Percentiles rank a stretch among this genome's conserved stretches.
Evolutionary conservation across 2,113 vertebrate species (phyloP).

Genomic region (Ammodytes marinus): DNA sequence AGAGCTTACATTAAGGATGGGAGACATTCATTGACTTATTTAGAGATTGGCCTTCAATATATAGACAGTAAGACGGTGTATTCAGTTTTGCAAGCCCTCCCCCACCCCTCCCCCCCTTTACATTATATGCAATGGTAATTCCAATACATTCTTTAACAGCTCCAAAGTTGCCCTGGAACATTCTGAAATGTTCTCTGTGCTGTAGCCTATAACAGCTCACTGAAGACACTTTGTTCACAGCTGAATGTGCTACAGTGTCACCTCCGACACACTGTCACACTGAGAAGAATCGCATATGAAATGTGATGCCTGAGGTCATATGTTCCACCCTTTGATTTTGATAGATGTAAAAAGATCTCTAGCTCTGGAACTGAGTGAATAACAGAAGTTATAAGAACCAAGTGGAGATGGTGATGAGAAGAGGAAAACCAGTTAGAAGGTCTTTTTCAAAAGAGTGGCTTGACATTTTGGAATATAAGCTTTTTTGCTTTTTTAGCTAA

Average conservation of each 20-base stretch:
- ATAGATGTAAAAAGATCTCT: neutral
- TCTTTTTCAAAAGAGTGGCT: neutral
- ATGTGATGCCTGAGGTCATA: neutral
- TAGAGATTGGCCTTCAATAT: no score
- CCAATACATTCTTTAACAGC: neutral
- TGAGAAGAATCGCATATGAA: neutral
- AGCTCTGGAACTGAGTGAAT: neutral
- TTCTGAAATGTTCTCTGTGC: neutral
- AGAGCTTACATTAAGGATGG: neutral
- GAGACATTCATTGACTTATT: no score
- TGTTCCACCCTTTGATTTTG: neutral
- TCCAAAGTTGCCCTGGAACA: neutral
- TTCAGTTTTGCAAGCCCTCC: no score
- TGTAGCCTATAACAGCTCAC: neutral
- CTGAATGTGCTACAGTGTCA: constrained; percentile 9
- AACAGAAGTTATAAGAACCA: neutral
- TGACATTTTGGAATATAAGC: neutral
- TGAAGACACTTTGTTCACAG: constrained; percentile 30
- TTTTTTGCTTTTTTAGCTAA: neutral
- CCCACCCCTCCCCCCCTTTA: no score
- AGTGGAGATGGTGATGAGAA: neutral
- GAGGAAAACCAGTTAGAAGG: neutral
- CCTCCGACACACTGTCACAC: constrained; percentile 1
- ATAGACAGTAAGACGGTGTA: no score
- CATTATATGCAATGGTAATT: neutral